phyloP scores from a whole-genome alignment of 2,113 vertebrate species.

The Oenanthe oenanthe region DNA sequence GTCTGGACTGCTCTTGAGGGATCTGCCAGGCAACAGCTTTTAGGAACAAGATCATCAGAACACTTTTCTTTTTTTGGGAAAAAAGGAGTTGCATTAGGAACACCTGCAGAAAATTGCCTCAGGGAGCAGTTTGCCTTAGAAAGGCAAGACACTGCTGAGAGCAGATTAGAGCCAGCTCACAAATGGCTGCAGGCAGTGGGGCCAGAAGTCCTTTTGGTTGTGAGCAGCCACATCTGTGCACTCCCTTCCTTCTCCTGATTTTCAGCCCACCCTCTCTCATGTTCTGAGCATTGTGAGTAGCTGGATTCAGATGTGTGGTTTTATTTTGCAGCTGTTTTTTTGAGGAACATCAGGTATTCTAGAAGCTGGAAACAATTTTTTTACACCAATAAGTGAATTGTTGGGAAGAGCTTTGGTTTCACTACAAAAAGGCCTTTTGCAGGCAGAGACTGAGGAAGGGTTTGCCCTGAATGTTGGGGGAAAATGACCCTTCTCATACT shows the following conservation, averaged over 20 bases:
- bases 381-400: not conserved
- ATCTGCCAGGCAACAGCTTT: not conserved
- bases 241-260: not conserved
- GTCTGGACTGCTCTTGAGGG: not conserved
- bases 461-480: not conserved
- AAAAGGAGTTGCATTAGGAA: not conserved
- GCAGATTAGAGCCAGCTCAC: not conserved
- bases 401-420: not conserved
- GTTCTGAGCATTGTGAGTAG: not conserved
- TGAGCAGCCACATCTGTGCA: not conserved
- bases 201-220: not conserved
- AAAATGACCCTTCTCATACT: not conserved
- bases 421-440: not conserved
- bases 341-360: not conserved
- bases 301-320: not conserved
- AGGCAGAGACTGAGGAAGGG: not conserved
- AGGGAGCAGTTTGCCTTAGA: not conserved
- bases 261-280: accelerated
- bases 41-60: not conserved
- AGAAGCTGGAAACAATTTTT: not conserved
- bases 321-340: not conserved
- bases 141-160: not conserved
- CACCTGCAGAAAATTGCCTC: conserved; percentile 36
- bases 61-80: accelerated
- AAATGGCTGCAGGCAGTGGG: not conserved